These are phyloP conservation scores for Ctenochaetus hawaiiensis DNA, from an alignment of 2,797 vertebrate genomes.

Conservation along the genomic window DNA sequence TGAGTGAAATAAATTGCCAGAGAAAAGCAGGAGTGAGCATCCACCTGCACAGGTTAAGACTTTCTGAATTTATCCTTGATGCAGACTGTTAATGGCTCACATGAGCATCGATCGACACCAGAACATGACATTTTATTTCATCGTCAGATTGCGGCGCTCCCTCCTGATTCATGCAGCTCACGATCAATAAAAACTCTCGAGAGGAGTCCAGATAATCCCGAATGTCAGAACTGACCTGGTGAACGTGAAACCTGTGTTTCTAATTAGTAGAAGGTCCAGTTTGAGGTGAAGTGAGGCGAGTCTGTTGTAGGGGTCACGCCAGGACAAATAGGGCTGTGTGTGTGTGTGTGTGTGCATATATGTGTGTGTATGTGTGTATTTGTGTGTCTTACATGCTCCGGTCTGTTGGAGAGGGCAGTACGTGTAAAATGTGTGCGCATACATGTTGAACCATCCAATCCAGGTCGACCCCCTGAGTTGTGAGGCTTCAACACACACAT, in stretches of 20 bases:
- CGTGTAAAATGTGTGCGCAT: no score
- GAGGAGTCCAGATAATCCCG: constrained; percentile 22
- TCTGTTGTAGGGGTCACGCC: constrained; percentile 19
- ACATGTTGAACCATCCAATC: no score
- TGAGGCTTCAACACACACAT: neutral
- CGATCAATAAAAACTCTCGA: constrained; percentile 34
- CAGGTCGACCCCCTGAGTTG: no score
- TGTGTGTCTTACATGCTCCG: no score
- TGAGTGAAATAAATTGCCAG: neutral
- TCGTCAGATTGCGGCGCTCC: constrained; percentile 8
- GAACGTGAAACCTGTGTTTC: constrained; percentile 8
- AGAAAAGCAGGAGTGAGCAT: neutral
- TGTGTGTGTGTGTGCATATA: no score
- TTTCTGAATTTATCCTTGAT: neutral
- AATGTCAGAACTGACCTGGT: constrained; percentile 23
- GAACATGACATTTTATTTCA: constrained; percentile 9
- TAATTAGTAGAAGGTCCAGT: constrained; percentile 33
- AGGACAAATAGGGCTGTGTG: constrained; percentile 5
- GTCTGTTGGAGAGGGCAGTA: no score
- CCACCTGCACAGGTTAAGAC: neutral
- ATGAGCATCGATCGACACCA: constrained; percentile 2
- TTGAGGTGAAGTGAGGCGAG: constrained; percentile 25
- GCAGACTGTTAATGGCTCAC: constrained; percentile 3
- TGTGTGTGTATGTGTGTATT: no score
- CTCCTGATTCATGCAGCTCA: constrained; percentile 2